phyloP scores from a whole-genome alignment of 2,888 invertebrate species.

The Pandemis corylana region DNA sequence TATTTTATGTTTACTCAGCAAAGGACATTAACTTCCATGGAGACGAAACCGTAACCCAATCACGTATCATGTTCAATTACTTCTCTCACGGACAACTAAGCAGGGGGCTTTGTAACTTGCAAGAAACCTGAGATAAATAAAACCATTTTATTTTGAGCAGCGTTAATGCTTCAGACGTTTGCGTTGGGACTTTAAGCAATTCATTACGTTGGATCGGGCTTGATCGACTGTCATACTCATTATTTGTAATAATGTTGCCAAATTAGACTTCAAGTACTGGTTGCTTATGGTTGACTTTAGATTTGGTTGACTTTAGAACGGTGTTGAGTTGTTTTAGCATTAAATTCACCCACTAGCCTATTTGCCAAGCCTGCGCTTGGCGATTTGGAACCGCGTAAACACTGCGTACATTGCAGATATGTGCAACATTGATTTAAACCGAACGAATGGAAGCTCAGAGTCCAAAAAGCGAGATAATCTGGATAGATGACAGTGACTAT shows the following conservation, averaged over 20 bases:
- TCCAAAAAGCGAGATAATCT: background rate
- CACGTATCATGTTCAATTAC: constrained; percentile 69
- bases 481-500: background rate
- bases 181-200: background rate
- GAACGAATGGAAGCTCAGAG: background rate
- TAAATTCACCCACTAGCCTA: constrained; percentile 10
- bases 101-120: constrained; percentile 52
- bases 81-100: constrained; percentile 58
- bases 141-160: background rate
- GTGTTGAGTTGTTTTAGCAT: background rate
- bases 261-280: too few relatives aligned
- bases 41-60: constrained; percentile 52
- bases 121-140: constrained; percentile 45
- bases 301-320: background rate
- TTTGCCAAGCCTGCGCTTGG: constrained; percentile 11
- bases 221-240: too few relatives aligned
- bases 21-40: constrained; percentile 44
- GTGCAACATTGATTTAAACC: constrained; percentile 2
- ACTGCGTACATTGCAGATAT: background rate
- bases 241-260: too few relatives aligned
- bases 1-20: background rate
- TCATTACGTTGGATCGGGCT: background rate
- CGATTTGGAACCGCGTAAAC: constrained; percentile 17
- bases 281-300: too few relatives aligned
- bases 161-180: background rate